These are phyloP conservation scores for Abramis brama DNA, from an alignment of 2,113 vertebrate species.

Conservation along the genomic window DNA sequence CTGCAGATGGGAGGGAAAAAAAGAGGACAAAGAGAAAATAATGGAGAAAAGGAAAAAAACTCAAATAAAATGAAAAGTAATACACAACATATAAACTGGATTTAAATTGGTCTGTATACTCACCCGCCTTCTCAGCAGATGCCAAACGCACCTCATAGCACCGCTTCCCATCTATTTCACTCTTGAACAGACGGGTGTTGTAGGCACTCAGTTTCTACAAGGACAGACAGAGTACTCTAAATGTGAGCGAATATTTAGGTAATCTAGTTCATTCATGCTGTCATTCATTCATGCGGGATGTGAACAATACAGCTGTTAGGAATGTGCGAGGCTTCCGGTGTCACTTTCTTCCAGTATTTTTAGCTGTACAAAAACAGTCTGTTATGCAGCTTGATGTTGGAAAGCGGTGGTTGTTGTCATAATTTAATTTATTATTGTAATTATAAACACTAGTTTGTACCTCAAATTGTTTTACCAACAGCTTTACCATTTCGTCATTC, in stretches of 20 bases:
- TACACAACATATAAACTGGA: not conserved
- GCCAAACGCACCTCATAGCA: slow-evolving; percentile 89
- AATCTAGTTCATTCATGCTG: not conserved
- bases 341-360: too few species aligned
- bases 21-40: not conserved
- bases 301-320: not conserved
- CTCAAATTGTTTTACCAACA: too few species aligned
- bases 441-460: too few species aligned
- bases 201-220: slow-evolving; percentile 88
- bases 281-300: too few species aligned
- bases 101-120: slow-evolving; percentile 42
- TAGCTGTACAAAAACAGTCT: too few species aligned
- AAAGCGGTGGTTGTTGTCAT: too few species aligned
- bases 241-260: not conserved
- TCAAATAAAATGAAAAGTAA: not conserved
- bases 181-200: slow-evolving; percentile 91
- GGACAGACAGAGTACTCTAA: slow-evolving; percentile 18
- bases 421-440: too few species aligned
- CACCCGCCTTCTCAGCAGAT: slow-evolving; percentile 83
- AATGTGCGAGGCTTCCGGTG: too few species aligned
- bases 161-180: slow-evolving; percentile 67
- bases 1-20: slow-evolving; percentile 60
- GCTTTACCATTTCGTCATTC: too few species aligned
- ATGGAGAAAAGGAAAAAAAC: not conserved
- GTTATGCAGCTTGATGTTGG: too few species aligned